Base-by-base conservation (phyloP, 2,113 vertebrate species). In the Engraulis encrasicolus region DNA sequence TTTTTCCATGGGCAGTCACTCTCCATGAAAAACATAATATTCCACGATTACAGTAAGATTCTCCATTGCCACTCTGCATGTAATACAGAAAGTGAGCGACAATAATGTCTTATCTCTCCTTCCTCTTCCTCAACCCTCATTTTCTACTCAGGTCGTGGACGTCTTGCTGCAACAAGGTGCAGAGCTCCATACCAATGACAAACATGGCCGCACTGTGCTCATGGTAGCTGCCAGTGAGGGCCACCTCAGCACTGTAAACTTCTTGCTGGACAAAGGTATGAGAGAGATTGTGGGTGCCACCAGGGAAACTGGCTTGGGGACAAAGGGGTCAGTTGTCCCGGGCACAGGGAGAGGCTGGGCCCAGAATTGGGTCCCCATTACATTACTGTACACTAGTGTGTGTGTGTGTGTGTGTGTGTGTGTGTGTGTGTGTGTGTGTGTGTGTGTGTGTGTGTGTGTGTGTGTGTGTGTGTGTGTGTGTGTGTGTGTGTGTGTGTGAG, bases 171-270 rank as follows among this genome's bases (percentile, higher is more conserved):
- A 97, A 38, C 95, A 87, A 0, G 96, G 96, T 5, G 95, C 96
- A 4, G 96, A 99, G 0, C 93, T 98, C 84, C 97, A 96, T 27
- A 78, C 93, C 50, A 93, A 89, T 0, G 98, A 99, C 94, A 99
- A 96, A 91, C 97, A 97, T 91, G 96, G 97, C 12, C 96, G 98
- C 78, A 97, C 95, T 0, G 94, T 96, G 0, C 95, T 99, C 50
- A 99, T 99, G 96, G 95, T 99, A 92, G 97, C 98, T 11, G 94
- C 97, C 38, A 96, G 96, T 31, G 98, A 99, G 92, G 98, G 98
- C 52, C 97, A 99, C 87, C 4, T 94, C 87, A 95, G 89, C 92
- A 98, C 97, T 0, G 94, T 94, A 66, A 96, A 99, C 78, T 97
- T 97, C 82, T 95, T 99, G 78, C 94, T 99, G 80, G 95, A 96